Base-by-base conservation (phyloP, 2,888 invertebrate species). In the Bibio marci region DNA sequence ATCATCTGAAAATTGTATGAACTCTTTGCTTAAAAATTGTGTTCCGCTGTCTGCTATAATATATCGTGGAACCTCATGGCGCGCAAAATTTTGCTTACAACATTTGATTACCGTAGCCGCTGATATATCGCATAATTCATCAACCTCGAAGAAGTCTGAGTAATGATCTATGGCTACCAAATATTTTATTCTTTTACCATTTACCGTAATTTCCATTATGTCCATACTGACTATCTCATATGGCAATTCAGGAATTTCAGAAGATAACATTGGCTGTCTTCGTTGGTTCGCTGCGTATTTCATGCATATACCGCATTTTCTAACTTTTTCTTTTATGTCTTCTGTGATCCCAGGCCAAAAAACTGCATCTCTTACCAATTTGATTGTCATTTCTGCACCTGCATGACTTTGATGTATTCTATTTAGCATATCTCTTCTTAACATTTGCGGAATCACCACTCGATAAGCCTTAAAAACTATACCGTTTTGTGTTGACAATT, bases 331-430 rank as follows among this genome's bases (percentile, higher is more conserved):
- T 8, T 41, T 46, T 14, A 48, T 42, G 14, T 42, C 40, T 13
- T 28, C 26, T n/a, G 36, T 35, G 33, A 47, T 46, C 7, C 40
- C 41, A 11, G 44, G 46, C 47, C 46, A 46, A 35, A 42, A 45
- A 30, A 45, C 22, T 11, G 41, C 39, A 25, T 45, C 37, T 37
- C 44, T 13, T 40, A 45, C 44, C 35, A 44, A 43, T 15, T 44
- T 38, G 35, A 47, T 15, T 36, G 33, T 30, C 41, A 40, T 19
- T 42, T 40, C 37, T 38, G 38, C 25, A 26, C 15, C 18, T 11
- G 10, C 10, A 14, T 30, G 30, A 7, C 4, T 4, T 11, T 5
- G 4, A 14, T 30, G 30, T 14, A 30, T 4, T 30, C 10, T 30
- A 5, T 30, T 14, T 4, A 30, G 14, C n/a, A 30, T 13, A 6